These are phyloP conservation scores for Nothocercus julius DNA, from an alignment of 2,113 vertebrate genomes.

Conservation along the genomic window DNA sequence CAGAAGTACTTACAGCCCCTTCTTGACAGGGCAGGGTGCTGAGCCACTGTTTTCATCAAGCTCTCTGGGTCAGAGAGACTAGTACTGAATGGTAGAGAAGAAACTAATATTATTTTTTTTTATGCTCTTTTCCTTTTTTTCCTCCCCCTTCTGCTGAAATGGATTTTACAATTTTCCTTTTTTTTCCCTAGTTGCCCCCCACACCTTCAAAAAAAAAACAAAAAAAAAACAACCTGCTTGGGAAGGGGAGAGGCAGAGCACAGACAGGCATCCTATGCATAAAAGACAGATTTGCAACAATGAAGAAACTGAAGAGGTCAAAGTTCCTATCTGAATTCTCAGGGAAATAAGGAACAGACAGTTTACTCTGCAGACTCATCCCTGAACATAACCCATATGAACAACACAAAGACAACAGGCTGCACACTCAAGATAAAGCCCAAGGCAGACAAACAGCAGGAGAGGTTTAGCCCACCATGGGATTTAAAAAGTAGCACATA, in stretches of 20 bases:
- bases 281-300: not conserved
- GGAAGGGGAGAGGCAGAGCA: not conserved
- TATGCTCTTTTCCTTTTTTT: not conserved
- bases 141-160: not conserved
- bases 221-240: not conserved
- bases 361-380: not conserved
- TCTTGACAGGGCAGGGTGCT: not conserved
- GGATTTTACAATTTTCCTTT: not conserved
- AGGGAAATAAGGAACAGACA: not conserved
- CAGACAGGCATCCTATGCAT: not conserved
- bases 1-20: not conserved
- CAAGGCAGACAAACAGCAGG: not conserved
- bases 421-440: not conserved
- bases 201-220: no score
- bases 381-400: not conserved
- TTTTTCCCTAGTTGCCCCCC: no score
- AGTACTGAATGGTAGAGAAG: not conserved
- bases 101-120: not conserved
- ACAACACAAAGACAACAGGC: not conserved
- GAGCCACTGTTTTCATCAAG: not conserved
- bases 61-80: not conserved
- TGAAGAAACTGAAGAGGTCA: not conserved
- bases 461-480: no score
- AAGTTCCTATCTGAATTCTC: not conserved
- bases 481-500: rapidly evolving